phyloP scores from a whole-genome alignment of 2,888 invertebrate species.

The Volucella zonaria region DNA sequence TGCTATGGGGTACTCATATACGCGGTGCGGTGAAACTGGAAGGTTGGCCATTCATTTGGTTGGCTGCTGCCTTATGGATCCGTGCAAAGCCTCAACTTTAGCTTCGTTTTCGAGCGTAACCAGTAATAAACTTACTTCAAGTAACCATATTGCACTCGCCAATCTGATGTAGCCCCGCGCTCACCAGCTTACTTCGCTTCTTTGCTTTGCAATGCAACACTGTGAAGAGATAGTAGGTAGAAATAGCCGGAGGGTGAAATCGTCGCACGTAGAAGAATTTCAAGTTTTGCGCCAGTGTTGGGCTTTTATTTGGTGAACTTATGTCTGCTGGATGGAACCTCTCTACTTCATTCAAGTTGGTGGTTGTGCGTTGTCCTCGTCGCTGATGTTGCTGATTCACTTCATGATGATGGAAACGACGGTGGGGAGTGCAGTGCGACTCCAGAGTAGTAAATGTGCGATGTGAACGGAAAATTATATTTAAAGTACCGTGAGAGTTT shows the following conservation, averaged over 20 bases:
- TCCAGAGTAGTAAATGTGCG: constrained; percentile 81
- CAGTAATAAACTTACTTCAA: constrained; percentile 74
- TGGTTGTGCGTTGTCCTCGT: constrained; percentile 59
- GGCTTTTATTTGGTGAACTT: constrained; percentile 62
- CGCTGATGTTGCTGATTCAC: constrained; percentile 49
- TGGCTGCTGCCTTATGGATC: constrained; percentile 79
- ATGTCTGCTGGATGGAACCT: constrained; percentile 9
- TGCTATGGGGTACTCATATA: constrained; percentile 65
- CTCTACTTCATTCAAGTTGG: constrained; percentile 12
- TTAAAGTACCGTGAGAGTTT: constrained; percentile 74
- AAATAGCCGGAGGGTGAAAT: constrained; percentile 73
- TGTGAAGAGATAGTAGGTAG: constrained; percentile 50
- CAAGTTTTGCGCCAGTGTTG: constrained; percentile 68
- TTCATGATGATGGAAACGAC: constrained; percentile 25
- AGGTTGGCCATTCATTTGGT: constrained; percentile 82
- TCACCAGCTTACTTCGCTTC: constrained; percentile 32
- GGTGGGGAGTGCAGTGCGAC: constrained; percentile 74
- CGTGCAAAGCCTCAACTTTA: constrained; percentile 61
- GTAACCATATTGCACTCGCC: constrained; percentile 73
- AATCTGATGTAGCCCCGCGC: constrained; percentile 74
- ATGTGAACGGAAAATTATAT: constrained; percentile 78
- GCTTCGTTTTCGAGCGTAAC: constrained; percentile 72
- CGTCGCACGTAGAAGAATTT: constrained; percentile 74
- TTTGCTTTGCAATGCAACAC: neutral
- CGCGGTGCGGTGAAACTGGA: constrained; percentile 78